phyloP scores from a whole-genome alignment of 2,113 vertebrate genomes.

The Xenopus laevis region DNA sequence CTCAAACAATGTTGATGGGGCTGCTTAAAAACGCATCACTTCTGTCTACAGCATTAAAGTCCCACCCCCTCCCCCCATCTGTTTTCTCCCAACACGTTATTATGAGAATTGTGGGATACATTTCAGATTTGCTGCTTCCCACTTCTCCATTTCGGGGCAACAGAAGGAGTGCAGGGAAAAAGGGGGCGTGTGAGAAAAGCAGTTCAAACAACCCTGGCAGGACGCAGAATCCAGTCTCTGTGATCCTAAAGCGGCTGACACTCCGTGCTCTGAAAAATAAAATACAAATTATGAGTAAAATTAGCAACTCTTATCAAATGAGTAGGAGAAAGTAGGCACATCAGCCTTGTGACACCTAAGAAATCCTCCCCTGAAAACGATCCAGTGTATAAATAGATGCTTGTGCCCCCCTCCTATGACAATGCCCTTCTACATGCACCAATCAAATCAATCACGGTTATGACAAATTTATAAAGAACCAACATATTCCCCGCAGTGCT shows the following conservation, averaged over 20 bases:
- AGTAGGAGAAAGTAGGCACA: no score
- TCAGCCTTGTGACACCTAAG: no score
- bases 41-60: not conserved
- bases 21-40: not conserved
- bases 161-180: conserved; percentile 27
- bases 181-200: conserved; percentile 48
- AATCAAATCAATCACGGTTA: no score
- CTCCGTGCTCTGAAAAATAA: conserved; percentile 38
- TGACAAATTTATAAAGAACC: no score
- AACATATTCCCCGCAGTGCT: no score
- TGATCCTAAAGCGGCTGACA: conserved; percentile 25
- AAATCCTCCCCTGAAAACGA: no score
- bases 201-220: conserved; percentile 50
- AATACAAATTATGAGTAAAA: not conserved
- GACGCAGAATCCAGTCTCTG: conserved; percentile 18
- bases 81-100: conserved; percentile 9
- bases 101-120: conserved; percentile 30
- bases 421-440: no score
- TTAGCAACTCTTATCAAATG: not conserved
- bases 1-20: not conserved
- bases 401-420: no score
- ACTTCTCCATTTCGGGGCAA: conserved; percentile 38
- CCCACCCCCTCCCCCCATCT: not conserved
- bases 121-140: conserved; percentile 48
- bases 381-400: no score